A percentile compares a stretch with the other conserved stretches of the same genome.
These are phyloP conservation scores for Aegotheles bennettii DNA, from an alignment of 2,113 vertebrate genomes.

Conservation along the genomic window DNA sequence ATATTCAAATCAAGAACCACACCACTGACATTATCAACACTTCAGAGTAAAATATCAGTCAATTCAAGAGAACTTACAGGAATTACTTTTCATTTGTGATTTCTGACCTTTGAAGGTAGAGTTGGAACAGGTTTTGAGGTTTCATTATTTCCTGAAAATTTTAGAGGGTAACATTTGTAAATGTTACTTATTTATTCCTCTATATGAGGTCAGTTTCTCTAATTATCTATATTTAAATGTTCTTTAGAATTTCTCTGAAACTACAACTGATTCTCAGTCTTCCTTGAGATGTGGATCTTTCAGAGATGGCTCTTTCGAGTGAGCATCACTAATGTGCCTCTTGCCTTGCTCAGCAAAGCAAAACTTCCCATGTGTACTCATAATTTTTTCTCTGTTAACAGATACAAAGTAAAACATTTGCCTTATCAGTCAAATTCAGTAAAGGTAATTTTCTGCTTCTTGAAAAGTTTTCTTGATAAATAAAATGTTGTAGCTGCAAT, in stretches of 20 bases:
- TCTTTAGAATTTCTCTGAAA: neutral
- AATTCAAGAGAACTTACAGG: neutral
- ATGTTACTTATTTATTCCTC: neutral
- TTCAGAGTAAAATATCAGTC: neutral
- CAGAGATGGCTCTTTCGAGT: neutral
- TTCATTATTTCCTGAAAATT: neutral
- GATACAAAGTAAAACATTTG: neutral
- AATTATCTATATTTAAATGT: neutral
- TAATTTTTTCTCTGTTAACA: neutral
- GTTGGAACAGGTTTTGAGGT: neutral
- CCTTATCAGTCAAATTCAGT: neutral
- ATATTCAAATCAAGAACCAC: neutral
- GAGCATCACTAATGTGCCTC: neutral
- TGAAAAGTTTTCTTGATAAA: neutral
- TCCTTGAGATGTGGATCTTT: neutral
- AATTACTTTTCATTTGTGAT: neutral
- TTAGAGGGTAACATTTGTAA: neutral
- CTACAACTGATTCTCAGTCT: neutral
- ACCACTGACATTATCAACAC: neutral
- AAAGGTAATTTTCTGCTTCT: neutral
- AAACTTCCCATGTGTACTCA: neutral
- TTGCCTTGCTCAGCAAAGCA: neutral
- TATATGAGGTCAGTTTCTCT: neutral
- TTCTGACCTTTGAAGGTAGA: neutral
- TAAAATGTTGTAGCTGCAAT: neutral